Percentiles rank a stretch among this genome's conserved stretches.
Evolutionary conservation across 2,113 vertebrate species (phyloP).

Genomic region (Ctenodactylus gundi): DNA sequence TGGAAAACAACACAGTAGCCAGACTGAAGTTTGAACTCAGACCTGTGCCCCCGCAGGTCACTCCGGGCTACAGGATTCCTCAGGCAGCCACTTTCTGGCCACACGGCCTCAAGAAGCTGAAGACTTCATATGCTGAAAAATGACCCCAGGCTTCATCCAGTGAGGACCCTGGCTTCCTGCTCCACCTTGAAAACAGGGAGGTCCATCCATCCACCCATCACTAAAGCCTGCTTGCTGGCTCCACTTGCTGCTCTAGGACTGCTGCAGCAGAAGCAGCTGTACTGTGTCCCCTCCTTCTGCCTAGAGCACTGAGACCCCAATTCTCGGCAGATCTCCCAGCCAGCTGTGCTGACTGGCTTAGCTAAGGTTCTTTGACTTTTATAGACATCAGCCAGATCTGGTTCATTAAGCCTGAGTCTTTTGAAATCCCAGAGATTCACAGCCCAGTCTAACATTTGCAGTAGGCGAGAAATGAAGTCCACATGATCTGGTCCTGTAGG

Average conservation of each 20-base stretch:
- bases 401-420: slow-evolving; percentile 69
- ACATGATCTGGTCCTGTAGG: slow-evolving; percentile 1
- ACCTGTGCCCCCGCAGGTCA: not conserved
- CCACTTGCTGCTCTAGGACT: not conserved
- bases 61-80: not conserved
- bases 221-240: not conserved
- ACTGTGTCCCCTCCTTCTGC: not conserved
- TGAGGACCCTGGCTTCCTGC: slow-evolving; percentile 39
- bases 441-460: slow-evolving; percentile 1
- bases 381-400: slow-evolving; percentile 68
- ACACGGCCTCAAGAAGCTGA: not conserved
- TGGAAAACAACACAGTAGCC: not conserved
- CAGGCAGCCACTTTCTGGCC: not conserved
- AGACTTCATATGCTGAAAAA: slow-evolving; percentile 35
- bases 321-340: not conserved
- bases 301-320: not conserved
- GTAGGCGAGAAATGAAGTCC: not conserved
- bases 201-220: not conserved
- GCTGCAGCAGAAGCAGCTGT: slow-evolving; percentile 56
- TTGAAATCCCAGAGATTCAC: slow-evolving; percentile 57
- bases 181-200: slow-evolving; percentile 29
- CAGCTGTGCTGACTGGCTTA: not conserved
- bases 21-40: not conserved
- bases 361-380: slow-evolving; percentile 62
- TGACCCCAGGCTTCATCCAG: slow-evolving; percentile 61